These are phyloP conservation scores for Tridacna gigas DNA, from an alignment of 2,888 invertebrate genomes.

Conservation along the genomic window DNA sequence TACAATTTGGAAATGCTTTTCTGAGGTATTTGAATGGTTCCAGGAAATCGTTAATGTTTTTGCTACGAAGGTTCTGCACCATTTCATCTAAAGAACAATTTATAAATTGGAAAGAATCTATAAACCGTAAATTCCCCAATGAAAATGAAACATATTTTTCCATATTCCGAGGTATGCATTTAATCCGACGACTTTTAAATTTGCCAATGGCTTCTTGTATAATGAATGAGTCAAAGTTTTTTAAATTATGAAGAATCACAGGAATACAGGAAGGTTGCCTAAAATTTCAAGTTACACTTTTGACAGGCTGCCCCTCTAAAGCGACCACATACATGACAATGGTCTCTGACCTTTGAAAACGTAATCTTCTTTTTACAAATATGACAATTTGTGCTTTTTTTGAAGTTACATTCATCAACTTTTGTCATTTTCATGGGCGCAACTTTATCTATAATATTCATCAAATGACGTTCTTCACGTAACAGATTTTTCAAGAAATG, in stretches of 20 bases:
- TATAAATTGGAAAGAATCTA: constrained; percentile 9
- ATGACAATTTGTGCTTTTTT: background rate
- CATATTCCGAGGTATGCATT: constrained; percentile 1
- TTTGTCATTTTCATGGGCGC: background rate
- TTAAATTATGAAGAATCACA: background rate
- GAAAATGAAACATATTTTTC: constrained; percentile 10
- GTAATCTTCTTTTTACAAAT: background rate
- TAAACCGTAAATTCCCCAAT: constrained; percentile 19
- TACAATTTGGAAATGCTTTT: background rate
- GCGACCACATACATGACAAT: background rate
- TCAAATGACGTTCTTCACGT: constrained; percentile 16
- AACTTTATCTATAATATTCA: background rate
- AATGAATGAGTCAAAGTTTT: background rate
- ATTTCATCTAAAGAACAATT: background rate
- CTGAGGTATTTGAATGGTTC: background rate
- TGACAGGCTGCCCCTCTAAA: background rate
- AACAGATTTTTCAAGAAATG: constrained; percentile 17
- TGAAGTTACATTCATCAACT: background rate
- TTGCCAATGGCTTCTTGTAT: background rate
- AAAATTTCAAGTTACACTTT: background rate
- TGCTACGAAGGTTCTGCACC: background rate
- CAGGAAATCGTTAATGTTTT: background rate
- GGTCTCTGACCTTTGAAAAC: background rate
- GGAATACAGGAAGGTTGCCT: background rate
- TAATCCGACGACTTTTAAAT: background rate